Conservation (phyloP, 2,888 invertebrate species). For the Netelia fuscicornis region DNA sequence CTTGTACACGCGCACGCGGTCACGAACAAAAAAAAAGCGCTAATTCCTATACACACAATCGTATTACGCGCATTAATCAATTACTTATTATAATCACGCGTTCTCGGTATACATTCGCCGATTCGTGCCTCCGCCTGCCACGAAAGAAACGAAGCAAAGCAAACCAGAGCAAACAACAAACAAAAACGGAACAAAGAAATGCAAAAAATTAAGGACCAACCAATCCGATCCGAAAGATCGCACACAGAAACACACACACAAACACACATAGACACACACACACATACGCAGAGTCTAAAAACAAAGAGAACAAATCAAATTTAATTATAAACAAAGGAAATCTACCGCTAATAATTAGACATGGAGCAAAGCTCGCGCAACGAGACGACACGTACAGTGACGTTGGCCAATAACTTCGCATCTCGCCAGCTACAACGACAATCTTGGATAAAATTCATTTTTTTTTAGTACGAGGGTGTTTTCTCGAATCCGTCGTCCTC, state of each 20-base stretch:
- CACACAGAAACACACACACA: slow-evolving; percentile 32
- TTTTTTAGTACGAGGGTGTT: slow-evolving; percentile 17
- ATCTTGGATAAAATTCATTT: not conserved
- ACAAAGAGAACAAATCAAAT: slow-evolving; percentile 5
- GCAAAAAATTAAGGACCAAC: slow-evolving; percentile 51
- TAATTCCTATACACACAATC: slow-evolving; percentile 17
- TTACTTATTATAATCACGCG: not conserved
- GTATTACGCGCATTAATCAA: slow-evolving; percentile 13
- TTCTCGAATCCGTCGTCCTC: slow-evolving; percentile 55
- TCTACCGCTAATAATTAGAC: slow-evolving; percentile 2
- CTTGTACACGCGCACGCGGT: slow-evolving; percentile 17
- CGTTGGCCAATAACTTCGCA: not conserved
- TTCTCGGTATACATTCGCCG: slow-evolving; percentile 17
- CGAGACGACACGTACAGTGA: not conserved
- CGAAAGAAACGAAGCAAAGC: slow-evolving; percentile 4
- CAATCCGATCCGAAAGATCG: slow-evolving; percentile 60
- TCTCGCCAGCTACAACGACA: not conserved
- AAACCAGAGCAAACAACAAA: not conserved
- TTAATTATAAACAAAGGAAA: not conserved
- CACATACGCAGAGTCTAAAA: slow-evolving; percentile 26
- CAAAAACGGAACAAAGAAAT: not conserved
- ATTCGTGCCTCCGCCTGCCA: slow-evolving; percentile 25
- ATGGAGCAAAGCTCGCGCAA: slow-evolving; percentile 13
- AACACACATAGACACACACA: not conserved
- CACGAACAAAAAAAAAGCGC: slow-evolving; percentile 17